Base-by-base conservation (phyloP, 2,888 invertebrate species). In the Cheilosia grossa region DNA sequence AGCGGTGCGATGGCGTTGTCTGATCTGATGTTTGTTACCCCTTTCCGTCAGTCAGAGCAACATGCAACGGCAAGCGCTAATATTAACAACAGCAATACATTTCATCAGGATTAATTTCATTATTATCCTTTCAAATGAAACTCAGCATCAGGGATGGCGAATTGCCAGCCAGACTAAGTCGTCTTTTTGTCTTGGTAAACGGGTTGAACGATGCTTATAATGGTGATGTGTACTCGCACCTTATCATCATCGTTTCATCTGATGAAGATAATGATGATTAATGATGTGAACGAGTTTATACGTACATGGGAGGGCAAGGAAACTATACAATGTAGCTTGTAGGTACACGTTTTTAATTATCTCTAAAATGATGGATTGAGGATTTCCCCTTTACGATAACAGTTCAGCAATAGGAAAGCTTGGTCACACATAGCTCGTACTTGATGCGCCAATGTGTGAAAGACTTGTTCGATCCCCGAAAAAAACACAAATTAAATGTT, bases 101-200 rank as follows among this genome's bases (percentile, higher is more conserved):
- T 74, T 72, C 59, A 67, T 78, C 66, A 51, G 61, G 51, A 78
- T 73, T 78, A 73, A 82, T 78, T 82, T 82, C 72, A 63, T 67
- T 73, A 73, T 82, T 61, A 78, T 78, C 61, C 72, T 49, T 59
- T 66, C 67, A 27, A 61, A 67, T 30, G 37, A 66, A 66, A 51
- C 44, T 24, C 3, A 27, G 7, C 27, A n/a, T n/a, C n/a, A 9
- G 15, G 19, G 42, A 17, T 44, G n/a, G 51, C 10, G n/a, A 69
- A 63, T 69, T 59, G 33, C n/a, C n/a, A n/a, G 24, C 17, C 44
- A 51, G 47, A 27, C 15, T 37, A n/a, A 30, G 42, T 37, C n/a
- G 40, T 6, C 27, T 66, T 17, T 13, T 53, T 58, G 15, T 47
- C 5, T 40, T 61, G n/a, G 27, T 40, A 27, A 63, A 63, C 47